Base-by-base conservation (phyloP, 2,797 vertebrate genomes). In the Rhadinocentrus ornatus region DNA sequence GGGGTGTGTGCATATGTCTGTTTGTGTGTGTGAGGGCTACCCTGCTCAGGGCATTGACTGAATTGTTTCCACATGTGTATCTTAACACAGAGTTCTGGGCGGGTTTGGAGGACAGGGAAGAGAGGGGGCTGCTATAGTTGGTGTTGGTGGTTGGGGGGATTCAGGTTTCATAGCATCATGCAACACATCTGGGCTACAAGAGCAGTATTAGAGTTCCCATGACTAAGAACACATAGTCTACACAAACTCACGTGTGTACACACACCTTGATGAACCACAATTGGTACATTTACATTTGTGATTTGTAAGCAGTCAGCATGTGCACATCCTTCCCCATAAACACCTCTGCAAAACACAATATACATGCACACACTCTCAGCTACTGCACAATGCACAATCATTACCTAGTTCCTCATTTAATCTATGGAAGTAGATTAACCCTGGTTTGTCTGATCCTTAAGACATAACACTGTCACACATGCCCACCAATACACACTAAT, bases 21-120 rank as follows among this genome's bases (percentile, higher is more conserved):
- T 91, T 82, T 88, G 84, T 92, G 91, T 93, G 91, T 93, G 90
- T 91, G 90, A 91, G 91, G 92, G 93, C 93, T 93, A 89, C 91
- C 91, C 92, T 93, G 91, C 92, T 93, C 91, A 94, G 94, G 92
- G 93, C 92, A 94, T 93, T 92, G 91, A 84, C 90, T 91, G 93
- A 95, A 95, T 95, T 95, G 93, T 92, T 95, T 95, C 94, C 94
- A 95, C 93, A 95, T 95, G 94, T 94, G 91, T n/a, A n/a, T 93
- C 92, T 95, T 91, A 93, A 94, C 89, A 82, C 91, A 93, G 91
- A 92, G 91, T 92, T 93, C 92, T 94, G 92, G 92, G 93, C 91
- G 88, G 92, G 92, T 93, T 90, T 86, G 86, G 81, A 88, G 89
- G 87, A 90, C 84, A 85, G 87, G 75, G 77, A 82, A 78, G 73